Evolutionary conservation across 2,888 invertebrate species (phyloP), one percentile per base, ranked within the genome.

Genomic region (Phortica okadai): DNA sequence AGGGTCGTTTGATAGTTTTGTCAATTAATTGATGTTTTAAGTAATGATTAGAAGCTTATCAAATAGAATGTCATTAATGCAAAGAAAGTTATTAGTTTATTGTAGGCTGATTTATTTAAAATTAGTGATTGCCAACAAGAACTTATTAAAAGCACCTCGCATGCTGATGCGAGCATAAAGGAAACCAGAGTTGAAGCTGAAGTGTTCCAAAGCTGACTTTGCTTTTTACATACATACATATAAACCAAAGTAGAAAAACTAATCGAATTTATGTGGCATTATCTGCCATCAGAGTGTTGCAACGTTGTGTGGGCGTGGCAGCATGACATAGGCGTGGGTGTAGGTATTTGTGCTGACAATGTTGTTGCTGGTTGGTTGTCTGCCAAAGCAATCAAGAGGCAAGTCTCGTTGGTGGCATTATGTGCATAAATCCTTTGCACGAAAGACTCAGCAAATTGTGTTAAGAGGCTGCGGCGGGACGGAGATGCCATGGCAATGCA

Each of bases 261-360:
- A 67, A 67, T 44, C 44, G 67, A 67, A 67, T 67, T 67, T 42
- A 44, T 67, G 64, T 8, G 41, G 64, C 64, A 64, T 64, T 64
- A 33, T 64, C 64, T 64, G 64, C 10, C 41, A 64, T 64, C 64
- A 6, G 33, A 33, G 21, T 41, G 21, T 33, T 50, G 14, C 41
- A 25, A 59, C 5, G 10, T 59, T 59, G 6, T n/a, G 56, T 59
- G 8, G 59, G 7, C 25, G 33, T 33, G 33, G 33, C 33, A 33
- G 33, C 33, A 33, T 33, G 59, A 21, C 25, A 14, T 64, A 25
- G 8, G 41, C 6, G 64, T 33, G 64, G 64, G 64, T 33, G 64
- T 64, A 25, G 21, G 33, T 64, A 33, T 50, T 50, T 14, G 50
- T 6, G 50, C 50, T 50, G 50, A 6, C 8, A 50, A 11, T 14